Evolutionary conservation across 92 coral and sea anemone species (phyloP), one percentile per base, ranked within the genome.

Genomic region (Palythoa grandis): DNA sequence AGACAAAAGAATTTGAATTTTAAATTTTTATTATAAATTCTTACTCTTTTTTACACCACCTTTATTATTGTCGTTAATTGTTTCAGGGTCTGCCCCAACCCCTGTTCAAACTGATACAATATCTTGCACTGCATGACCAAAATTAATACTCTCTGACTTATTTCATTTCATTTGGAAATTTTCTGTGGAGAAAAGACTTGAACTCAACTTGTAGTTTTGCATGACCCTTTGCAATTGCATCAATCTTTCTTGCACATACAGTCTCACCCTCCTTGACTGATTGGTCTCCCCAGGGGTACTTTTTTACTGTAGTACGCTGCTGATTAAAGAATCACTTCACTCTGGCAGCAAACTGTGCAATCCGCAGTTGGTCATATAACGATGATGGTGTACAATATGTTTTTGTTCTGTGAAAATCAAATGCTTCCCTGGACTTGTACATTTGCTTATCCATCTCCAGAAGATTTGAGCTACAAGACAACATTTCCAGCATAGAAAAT

Each of bases 121-220:
- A 5, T 58, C 65, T 58, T 58, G 65, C 65, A 14, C 65, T 12
- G 17, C 20, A 58, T 58, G 65, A 14, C 4, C 65, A 15, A 15
- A 58, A 58, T 3, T 58, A 11, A 15, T 14, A 1, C 65, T 58
- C 12, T 15, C 5, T 58, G 65, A 58, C 20, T 11, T 71, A 83
- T 19, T 70, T 69, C 90, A 86, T 83, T 56, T 90, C 91, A 83
- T 87, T 90, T 16, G 90, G 93, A 77, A 52, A 78, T 50, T 90
- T 87, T 68, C 93, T 48, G 35, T 82, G 90, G n/a, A 83, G 80
- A 82, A 73, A 90, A 14, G 83, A 54, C 20, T 52, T 17, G 54
- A 82, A 87, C 35, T 90, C 90, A 7, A 7, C 35, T 60, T 75
- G 58, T 5, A 85, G 88, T 70, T 87, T 90, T 13, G 70, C 85